Percentiles rank a stretch among this genome's conserved stretches.
Conservation (phyloP, 2,888 invertebrate genomes). For the Pachliopta kotzebuea region DNA sequence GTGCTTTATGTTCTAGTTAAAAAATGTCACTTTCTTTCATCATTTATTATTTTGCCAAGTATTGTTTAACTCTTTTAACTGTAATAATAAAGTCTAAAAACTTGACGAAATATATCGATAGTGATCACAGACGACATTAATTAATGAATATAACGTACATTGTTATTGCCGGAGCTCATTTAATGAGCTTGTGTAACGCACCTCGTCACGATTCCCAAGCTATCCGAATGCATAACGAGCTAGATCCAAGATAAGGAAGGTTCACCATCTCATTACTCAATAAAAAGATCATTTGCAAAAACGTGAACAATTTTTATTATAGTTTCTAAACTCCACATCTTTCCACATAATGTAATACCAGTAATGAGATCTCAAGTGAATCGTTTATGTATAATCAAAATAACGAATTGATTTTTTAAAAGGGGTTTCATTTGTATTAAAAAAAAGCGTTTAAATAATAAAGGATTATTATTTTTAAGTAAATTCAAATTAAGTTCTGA, state of each 20-base stretch:
- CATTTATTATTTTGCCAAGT: no score
- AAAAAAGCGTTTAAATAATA: no score
- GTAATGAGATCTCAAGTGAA: background rate
- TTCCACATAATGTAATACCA: slow-evolving; percentile 47
- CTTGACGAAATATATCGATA: background rate
- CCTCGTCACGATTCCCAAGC: slow-evolving; percentile 66
- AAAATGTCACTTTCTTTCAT: no score
- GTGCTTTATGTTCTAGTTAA: no score
- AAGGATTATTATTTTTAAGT: no score
- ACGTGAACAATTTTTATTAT: slow-evolving; percentile 66
- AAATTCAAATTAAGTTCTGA: no score
- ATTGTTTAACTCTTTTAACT: no score
- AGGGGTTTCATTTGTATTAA: no score
- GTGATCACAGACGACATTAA: slow-evolving; percentile 20
- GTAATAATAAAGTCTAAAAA: no score
- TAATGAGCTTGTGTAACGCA: slow-evolving; percentile 51
- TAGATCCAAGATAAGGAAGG: slow-evolving; percentile 67
- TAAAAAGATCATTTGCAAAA: slow-evolving; percentile 71
- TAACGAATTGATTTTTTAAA: no score
- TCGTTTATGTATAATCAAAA: background rate
- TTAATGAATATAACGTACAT: slow-evolving; percentile 6
- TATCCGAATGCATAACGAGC: slow-evolving; percentile 67
- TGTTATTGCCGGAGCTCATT: slow-evolving; percentile 20
- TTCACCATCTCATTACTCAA: slow-evolving; percentile 64
- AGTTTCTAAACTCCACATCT: slow-evolving; percentile 50